Conservation (phyloP, 2,888 invertebrate species). For the Polyommatus icarus region DNA sequence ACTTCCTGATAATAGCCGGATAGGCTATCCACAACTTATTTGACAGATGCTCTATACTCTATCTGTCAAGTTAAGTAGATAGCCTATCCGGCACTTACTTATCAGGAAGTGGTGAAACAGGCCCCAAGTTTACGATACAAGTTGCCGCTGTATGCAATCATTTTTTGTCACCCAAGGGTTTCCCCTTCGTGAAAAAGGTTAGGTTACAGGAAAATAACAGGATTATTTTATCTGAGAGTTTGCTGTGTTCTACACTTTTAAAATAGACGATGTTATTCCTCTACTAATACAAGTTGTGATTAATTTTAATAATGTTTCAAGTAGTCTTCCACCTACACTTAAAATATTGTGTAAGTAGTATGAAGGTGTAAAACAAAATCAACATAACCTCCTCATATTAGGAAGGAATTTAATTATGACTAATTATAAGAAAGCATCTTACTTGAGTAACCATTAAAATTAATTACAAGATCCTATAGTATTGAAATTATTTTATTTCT, state of each 20-base stretch:
- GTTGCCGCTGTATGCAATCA: too few relatives aligned
- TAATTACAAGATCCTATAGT: not conserved
- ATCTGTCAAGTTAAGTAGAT: too few relatives aligned
- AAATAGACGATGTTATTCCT: not conserved
- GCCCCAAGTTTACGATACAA: too few relatives aligned
- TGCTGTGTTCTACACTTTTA: not conserved
- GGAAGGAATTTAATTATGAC: not conserved
- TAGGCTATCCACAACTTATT: too few relatives aligned
- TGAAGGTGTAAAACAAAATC: not conserved
- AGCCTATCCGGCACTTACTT: too few relatives aligned
- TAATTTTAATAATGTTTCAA: constrained; percentile 14
- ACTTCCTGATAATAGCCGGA: too few relatives aligned
- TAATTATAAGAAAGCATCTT: not conserved
- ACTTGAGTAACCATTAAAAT: not conserved
- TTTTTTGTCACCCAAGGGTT: too few relatives aligned
- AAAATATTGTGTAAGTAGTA: not conserved
- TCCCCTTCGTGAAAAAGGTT: too few relatives aligned
- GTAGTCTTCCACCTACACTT: not conserved
- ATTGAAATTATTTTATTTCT: too few relatives aligned
- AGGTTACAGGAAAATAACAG: not conserved
- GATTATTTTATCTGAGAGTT: not conserved
- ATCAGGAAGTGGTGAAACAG: too few relatives aligned
- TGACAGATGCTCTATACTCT: too few relatives aligned
- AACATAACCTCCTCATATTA: not conserved
- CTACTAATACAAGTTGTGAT: not conserved